Conservation (phyloP, 2,113 vertebrate species). For the Camelus bactrianus region DNA sequence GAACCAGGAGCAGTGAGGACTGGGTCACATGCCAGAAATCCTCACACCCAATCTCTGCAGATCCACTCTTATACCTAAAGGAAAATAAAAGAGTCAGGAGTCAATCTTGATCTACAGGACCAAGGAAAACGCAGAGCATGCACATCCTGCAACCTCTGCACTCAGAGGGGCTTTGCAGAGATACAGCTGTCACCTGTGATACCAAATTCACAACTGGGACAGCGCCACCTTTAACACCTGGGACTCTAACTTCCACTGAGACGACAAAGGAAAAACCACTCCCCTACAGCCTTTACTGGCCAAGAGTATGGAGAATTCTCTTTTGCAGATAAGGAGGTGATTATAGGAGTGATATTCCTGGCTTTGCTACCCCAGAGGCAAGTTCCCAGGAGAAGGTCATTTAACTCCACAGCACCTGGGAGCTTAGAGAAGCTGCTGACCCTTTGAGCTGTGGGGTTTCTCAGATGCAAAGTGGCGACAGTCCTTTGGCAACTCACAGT, state of each 20-base stretch:
- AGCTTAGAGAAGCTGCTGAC: background rate
- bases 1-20: background rate
- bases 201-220: background rate
- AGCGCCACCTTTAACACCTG: background rate
- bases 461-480: background rate
- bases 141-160: background rate
- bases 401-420: background rate
- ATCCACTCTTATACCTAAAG: background rate
- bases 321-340: background rate
- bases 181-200: background rate
- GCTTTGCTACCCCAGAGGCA: background rate
- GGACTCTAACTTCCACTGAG: background rate
- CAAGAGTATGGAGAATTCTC: background rate
- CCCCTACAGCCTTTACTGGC: background rate
- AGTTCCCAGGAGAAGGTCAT: background rate
- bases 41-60: background rate
- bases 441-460: background rate
- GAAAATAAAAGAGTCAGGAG: background rate
- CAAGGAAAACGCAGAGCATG: background rate
- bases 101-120: background rate
- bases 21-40: background rate
- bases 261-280: background rate
- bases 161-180: background rate
- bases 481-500: background rate
- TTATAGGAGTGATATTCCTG: background rate